A percentile compares a stretch with the other conserved stretches of the same genome.
Conservation (phyloP, 2,888 invertebrate species). For the Agrochola litura region DNA sequence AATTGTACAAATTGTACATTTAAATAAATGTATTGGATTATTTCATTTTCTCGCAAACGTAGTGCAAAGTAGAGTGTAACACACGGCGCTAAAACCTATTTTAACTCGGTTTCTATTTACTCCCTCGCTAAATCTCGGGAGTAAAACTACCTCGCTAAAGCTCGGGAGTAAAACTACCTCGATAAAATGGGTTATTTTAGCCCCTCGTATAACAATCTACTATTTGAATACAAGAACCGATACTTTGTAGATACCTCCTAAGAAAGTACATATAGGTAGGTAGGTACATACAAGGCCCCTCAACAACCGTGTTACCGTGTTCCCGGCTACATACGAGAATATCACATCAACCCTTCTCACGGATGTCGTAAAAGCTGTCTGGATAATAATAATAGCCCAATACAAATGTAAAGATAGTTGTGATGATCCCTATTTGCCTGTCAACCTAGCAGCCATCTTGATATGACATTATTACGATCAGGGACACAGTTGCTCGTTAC, state of each 20-base stretch:
- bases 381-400: constrained; percentile 44
- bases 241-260: not conserved
- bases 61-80: too few relatives aligned
- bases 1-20: too few relatives aligned
- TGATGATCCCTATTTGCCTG: constrained; percentile 41
- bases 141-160: too few relatives aligned
- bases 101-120: too few relatives aligned
- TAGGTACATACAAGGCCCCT: too few relatives aligned
- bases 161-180: too few relatives aligned
- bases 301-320: constrained; percentile 15
- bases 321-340: constrained; percentile 23
- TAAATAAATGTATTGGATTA: too few relatives aligned
- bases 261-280: not conserved
- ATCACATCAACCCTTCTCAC: constrained; percentile 48
- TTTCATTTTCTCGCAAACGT: too few relatives aligned
- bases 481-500: not conserved
- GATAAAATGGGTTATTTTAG: too few relatives aligned
- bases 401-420: constrained; percentile 34
- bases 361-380: constrained; percentile 45
- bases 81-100: too few relatives aligned
- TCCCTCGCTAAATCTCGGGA: too few relatives aligned
- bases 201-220: too few relatives aligned
- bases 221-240: not conserved
- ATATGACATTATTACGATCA: constrained; percentile 18
- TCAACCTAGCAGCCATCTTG: constrained; percentile 31